Evolutionary conservation across 2,113 vertebrate species (phyloP).

Genomic region (Antechinus stuartii): DNA sequence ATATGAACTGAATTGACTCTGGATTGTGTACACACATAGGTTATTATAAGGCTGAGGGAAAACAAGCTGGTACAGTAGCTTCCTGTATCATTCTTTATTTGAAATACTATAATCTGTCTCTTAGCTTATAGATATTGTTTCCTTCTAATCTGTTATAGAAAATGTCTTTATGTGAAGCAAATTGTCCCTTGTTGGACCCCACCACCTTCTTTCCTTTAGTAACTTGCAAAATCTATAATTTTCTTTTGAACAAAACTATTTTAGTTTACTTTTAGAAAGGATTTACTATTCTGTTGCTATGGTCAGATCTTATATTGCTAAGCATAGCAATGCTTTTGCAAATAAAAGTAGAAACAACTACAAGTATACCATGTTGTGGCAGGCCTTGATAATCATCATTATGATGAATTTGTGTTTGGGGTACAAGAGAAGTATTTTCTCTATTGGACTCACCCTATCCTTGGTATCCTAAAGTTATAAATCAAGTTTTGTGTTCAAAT

Average conservation of each 20-base stretch:
- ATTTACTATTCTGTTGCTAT: background rate
- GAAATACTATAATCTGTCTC: background rate
- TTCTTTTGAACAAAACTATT: conserved; percentile 35
- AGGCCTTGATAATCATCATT: background rate
- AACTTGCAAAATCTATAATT: conserved; percentile 19
- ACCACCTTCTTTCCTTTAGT: background rate
- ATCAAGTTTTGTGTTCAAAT: background rate
- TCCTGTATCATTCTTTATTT: conserved; percentile 39
- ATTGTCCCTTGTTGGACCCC: conserved; percentile 1
- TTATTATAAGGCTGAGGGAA: background rate
- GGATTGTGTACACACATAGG: background rate
- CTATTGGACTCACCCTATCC: background rate
- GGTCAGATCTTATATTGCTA: conserved; percentile 1
- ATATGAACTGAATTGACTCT: background rate
- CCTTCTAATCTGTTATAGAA: background rate
- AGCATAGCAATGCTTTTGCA: background rate
- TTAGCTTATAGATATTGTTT: conserved; percentile 21
- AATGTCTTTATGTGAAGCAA: conserved; percentile 8
- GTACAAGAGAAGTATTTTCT: background rate
- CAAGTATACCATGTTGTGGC: background rate
- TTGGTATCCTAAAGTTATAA: background rate
- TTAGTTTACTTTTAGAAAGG: background rate
- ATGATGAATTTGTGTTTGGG: background rate
- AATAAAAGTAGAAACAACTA: conserved; percentile 3
- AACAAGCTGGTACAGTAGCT: conserved; percentile 17